Evolutionary conservation across 1,140 invertebrate species (phyloP).

Genomic region (Bombus ignitus): DNA sequence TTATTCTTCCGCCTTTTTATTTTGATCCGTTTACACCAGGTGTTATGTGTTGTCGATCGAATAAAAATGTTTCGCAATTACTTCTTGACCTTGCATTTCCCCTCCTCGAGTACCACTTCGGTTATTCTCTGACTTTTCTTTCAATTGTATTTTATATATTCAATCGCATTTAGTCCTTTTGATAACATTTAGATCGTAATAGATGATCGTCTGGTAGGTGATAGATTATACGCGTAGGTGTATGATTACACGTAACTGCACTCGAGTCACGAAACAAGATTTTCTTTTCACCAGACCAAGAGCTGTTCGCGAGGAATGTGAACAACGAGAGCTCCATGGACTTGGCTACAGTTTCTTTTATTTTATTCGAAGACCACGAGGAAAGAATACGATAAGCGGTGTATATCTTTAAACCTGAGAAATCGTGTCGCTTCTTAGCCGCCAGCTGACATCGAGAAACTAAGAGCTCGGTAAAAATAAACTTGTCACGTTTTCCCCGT

Average conservation of each 20-base stretch:
- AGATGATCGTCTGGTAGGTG: background rate
- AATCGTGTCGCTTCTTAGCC: no score
- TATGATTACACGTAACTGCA: background rate
- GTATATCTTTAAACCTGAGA: no score
- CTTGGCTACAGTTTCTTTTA: background rate
- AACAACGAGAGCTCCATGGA: slow-evolving; percentile 62
- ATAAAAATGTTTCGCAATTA: slow-evolving; percentile 62
- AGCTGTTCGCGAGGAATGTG: slow-evolving; percentile 66
- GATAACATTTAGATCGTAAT: background rate
- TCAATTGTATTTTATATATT: background rate
- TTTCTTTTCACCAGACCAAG: slow-evolving; percentile 47
- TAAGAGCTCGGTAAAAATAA: background rate
- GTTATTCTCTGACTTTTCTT: background rate
- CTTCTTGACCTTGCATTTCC: slow-evolving; percentile 9
- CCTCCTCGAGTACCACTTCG: background rate
- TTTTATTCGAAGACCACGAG: background rate
- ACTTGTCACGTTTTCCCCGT: background rate
- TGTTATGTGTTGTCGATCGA: slow-evolving; percentile 38
- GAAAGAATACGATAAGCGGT: background rate
- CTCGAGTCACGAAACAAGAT: background rate
- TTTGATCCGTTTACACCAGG: slow-evolving; percentile 30
- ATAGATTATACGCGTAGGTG: background rate
- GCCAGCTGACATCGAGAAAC: no score
- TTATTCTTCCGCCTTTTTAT: slow-evolving; percentile 28
- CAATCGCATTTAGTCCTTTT: background rate